Percentiles rank a stretch among this genome's conserved stretches.
Evolutionary conservation across 2,888 invertebrate species (phyloP).

Genomic region (Scaeva pyrastri): DNA sequence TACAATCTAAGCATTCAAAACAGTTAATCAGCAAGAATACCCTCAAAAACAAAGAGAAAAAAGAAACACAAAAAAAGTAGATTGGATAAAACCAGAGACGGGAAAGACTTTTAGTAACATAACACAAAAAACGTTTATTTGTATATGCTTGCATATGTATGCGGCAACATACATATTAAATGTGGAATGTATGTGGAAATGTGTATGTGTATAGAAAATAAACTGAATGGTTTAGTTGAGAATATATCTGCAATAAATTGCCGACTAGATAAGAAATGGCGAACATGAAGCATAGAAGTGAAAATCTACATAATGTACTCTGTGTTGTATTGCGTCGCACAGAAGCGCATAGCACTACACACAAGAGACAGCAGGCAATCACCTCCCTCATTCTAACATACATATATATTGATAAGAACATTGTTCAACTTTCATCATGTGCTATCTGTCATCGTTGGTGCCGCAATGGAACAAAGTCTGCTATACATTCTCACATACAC

Average conservation of each 20-base stretch:
- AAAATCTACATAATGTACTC: slow-evolving; percentile 70
- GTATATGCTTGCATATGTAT: neutral
- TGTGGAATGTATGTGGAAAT: neutral
- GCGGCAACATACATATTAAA: too few species aligned
- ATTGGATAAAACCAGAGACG: slow-evolving; percentile 41
- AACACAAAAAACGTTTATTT: neutral
- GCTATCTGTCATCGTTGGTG: slow-evolving; percentile 63
- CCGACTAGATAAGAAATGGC: slow-evolving; percentile 64
- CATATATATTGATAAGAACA: slow-evolving; percentile 57
- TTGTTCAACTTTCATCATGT: slow-evolving; percentile 72
- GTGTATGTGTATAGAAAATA: neutral
- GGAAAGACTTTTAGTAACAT: slow-evolving; percentile 35
- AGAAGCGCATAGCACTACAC: slow-evolving; percentile 39
- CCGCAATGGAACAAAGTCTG: slow-evolving; percentile 55
- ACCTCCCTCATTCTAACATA: neutral
- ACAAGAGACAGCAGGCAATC: slow-evolving; percentile 32
- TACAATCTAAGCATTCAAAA: slow-evolving; percentile 73
- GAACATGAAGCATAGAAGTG: slow-evolving; percentile 49
- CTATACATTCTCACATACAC: neutral
- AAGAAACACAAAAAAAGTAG: slow-evolving; percentile 1
- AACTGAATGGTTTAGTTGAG: slow-evolving; percentile 29
- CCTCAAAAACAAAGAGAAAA: slow-evolving; percentile 16
- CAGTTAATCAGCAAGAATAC: slow-evolving; percentile 71
- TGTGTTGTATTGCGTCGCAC: slow-evolving; percentile 48
- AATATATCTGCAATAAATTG: slow-evolving; percentile 73